Percentiles rank a stretch among this genome's conserved stretches.
phyloP scores from a whole-genome alignment of 2,888 invertebrate species.

The Pocota personata region DNA sequence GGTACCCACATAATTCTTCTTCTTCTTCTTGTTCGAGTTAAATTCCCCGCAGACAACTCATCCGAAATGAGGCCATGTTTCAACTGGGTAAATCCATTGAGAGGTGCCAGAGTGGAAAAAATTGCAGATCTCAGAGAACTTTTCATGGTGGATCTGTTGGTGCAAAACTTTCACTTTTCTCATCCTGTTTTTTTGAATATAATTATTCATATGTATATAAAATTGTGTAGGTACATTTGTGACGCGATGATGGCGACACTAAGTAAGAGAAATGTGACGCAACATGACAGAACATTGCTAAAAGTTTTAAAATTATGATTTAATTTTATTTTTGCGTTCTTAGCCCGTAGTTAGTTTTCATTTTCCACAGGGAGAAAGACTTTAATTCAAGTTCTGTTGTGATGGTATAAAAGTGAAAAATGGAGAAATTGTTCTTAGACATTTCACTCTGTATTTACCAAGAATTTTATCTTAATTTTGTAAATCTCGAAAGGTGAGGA shows the following conservation, averaged over 20 bases:
- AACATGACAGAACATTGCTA: constrained; percentile 11
- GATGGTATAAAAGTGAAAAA: not conserved
- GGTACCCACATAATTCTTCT: not conserved
- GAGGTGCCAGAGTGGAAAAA: constrained; percentile 20
- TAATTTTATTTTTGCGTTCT: not conserved
- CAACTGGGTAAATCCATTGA: constrained; percentile 10
- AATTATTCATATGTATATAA: not conserved
- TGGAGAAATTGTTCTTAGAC: not conserved
- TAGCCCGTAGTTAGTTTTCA: not conserved
- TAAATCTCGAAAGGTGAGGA: not conserved
- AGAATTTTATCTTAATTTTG: not conserved
- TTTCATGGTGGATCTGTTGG: constrained; percentile 8
- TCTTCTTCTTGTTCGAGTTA: constrained; percentile 1
- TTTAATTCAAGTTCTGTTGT: not conserved
- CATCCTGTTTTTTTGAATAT: not conserved
- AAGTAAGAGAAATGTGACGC: not conserved
- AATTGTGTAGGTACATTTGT: not conserved
- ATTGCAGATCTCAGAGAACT: constrained; percentile 2
- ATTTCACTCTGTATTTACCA: not conserved
- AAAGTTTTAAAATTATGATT: constrained; percentile 1
- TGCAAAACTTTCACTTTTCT: constrained; percentile 3
- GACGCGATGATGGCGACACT: not conserved
- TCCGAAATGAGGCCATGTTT: constrained; percentile 18
- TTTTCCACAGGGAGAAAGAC: not conserved
- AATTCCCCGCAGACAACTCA: constrained; percentile 18